A percentile compares a stretch with the other conserved stretches of the same genome.
Conservation (phyloP, 2,113 vertebrate species). For the Pavo muticus region DNA sequence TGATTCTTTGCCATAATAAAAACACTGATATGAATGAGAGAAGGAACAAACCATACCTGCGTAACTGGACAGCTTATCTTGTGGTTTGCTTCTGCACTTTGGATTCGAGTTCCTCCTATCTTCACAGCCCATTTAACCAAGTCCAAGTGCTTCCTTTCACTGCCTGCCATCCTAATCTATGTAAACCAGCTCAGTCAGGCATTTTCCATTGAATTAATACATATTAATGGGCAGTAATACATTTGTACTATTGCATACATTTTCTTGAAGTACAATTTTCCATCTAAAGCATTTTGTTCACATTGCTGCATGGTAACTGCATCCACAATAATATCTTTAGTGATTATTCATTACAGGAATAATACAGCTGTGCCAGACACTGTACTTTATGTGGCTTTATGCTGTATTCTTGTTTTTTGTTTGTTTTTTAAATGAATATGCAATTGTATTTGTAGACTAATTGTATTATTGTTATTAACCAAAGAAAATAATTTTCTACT, state of each 20-base stretch:
- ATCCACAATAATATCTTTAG: slow-evolving; percentile 70
- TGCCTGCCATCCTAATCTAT: slow-evolving; percentile 68
- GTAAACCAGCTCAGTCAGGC: slow-evolving; percentile 63
- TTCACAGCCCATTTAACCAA: slow-evolving; percentile 70
- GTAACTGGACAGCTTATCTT: not conserved
- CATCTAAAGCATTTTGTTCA: slow-evolving; percentile 74
- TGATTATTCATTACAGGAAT: slow-evolving; percentile 74
- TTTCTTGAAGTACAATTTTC: slow-evolving; percentile 75
- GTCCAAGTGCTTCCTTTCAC: slow-evolving; percentile 60
- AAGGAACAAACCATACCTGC: not conserved
- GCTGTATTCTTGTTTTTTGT: not conserved
- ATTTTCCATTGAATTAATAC: slow-evolving; percentile 75
- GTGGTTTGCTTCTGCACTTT: not conserved
- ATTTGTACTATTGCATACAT: slow-evolving; percentile 72
- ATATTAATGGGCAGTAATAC: slow-evolving; percentile 75
- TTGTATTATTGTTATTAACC: slow-evolving; percentile 25
- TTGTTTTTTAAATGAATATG: slow-evolving; percentile 31
- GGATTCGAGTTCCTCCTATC: slow-evolving; percentile 13
- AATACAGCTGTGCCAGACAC: slow-evolving; percentile 41
- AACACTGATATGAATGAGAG: not conserved
- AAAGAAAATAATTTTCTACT: slow-evolving; percentile 9
- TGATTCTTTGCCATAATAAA: not conserved
- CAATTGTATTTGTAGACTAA: slow-evolving; percentile 44
- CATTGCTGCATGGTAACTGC: slow-evolving; percentile 62
- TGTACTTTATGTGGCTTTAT: slow-evolving; percentile 50